Base-by-base conservation (phyloP, 2,113 vertebrate species). In the Dendrocopos noguchii region DNA sequence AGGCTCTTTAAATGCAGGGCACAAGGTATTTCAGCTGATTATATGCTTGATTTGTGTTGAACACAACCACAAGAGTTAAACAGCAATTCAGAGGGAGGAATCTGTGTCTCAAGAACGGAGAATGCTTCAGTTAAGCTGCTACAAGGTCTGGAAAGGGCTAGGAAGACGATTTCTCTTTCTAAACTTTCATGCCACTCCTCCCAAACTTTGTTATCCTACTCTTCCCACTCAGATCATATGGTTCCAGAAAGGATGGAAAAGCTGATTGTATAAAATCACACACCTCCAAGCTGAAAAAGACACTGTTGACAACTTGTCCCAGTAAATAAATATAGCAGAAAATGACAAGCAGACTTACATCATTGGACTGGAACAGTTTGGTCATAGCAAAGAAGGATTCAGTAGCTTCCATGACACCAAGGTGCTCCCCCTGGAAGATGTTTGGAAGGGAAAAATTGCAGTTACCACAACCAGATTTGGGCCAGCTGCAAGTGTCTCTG, bases 301-400 rank as follows among this genome's bases (percentile, higher is more conserved):
- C 53, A 39, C 66, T 25, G 33, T 5, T 77, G 56, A 87, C 57
- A 88, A 25, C 8, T 50, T 64, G 29, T 67, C 31, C 42, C 39
- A 77, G 14, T n/a, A 89, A 22, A 60, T 25, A 87, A 73, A 79
- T 20, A 71, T 4, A 72, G 28, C 12, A 70, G 47, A 83, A 86
- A 84, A 44, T 17, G 53, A 63, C 13, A 67, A 27, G 15, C 55
- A 93, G 67, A 96, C 98, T 98, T 97, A 99, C 99, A 88, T 99
- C 99, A 68, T 98, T 99, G 77, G 99, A 99, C 97, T 99, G 99
- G 94, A 99, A 99, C 75, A 99, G 98, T 78, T 98, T 98, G 64
- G 99, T 99, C 99, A 99, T 99, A 14, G 99, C 99, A 95, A 99
- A 99, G 97, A 99, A 99, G 31, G 99, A 98, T 95, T 99, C 99